Percentiles rank a stretch among this genome's conserved stretches.
Evolutionary conservation across 2,888 invertebrate species (phyloP).

Genomic region (Volucella bombylans): DNA sequence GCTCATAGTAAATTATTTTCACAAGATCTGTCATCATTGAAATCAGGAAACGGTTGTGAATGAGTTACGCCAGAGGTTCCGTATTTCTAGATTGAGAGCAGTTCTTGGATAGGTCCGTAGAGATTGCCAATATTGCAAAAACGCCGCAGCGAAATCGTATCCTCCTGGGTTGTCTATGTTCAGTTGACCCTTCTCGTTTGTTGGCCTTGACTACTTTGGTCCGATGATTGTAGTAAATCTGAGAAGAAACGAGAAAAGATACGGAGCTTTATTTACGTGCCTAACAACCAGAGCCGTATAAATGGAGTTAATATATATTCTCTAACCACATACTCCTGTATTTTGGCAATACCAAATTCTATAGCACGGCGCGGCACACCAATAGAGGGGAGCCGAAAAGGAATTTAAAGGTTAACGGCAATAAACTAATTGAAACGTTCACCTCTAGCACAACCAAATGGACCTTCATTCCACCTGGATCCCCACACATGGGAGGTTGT

Average conservation of each 20-base stretch:
- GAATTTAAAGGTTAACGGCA: too few species aligned
- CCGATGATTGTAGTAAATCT: slow-evolving; percentile 34
- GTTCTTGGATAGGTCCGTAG: too few species aligned
- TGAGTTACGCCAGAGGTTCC: too few species aligned
- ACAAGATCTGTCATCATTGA: too few species aligned
- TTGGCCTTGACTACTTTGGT: slow-evolving; percentile 47
- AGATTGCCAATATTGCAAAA: slow-evolving; percentile 6
- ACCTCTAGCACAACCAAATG: too few species aligned
- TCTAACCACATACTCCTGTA: slow-evolving; percentile 43
- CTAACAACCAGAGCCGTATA: not conserved
- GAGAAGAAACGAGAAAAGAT: slow-evolving; percentile 33
- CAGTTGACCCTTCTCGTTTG: slow-evolving; percentile 38
- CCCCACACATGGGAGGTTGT: too few species aligned
- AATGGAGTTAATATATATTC: not conserved
- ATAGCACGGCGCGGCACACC: slow-evolving; percentile 3
- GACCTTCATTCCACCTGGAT: too few species aligned
- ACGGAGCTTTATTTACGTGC: not conserved
- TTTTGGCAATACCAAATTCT: slow-evolving; percentile 2
- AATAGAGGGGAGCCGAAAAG: not conserved
- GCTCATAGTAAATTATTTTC: too few species aligned
- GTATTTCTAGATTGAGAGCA: too few species aligned
- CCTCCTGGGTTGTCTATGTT: slow-evolving; percentile 2
- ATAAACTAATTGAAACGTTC: too few species aligned
- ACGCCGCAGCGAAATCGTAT: slow-evolving; percentile 16
- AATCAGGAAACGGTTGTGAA: too few species aligned